These are phyloP conservation scores for Labeo catla DNA, from an alignment of 2,113 vertebrate species.

Conservation along the genomic window DNA sequence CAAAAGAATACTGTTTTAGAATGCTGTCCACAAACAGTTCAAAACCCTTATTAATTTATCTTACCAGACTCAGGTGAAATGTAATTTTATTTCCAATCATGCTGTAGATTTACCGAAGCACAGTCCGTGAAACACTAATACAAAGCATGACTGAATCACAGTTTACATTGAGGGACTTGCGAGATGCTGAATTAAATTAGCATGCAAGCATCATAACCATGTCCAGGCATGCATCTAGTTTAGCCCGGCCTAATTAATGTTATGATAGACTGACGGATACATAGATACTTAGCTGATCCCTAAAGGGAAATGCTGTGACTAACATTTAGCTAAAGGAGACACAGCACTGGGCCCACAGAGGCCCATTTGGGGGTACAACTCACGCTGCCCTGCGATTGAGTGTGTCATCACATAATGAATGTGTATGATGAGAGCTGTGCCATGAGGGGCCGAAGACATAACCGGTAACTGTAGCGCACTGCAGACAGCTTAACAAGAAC, in stretches of 20 bases:
- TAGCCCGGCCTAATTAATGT: conserved; percentile 1
- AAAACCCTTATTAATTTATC: not conserved
- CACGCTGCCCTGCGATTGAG: conserved; percentile 27
- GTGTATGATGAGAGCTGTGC: conserved; percentile 26
- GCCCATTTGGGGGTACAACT: not conserved
- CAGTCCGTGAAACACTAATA: not conserved
- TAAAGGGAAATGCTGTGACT: conserved; percentile 1
- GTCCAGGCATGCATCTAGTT: conserved; percentile 10
- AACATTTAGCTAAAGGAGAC: not conserved
- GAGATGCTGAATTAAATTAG: not conserved
- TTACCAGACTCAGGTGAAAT: not conserved
- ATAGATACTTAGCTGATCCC: not conserved
- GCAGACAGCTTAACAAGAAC: conserved; percentile 75
- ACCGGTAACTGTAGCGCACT: conserved; percentile 70
- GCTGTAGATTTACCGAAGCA: not conserved
- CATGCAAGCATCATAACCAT: conserved; percentile 29
- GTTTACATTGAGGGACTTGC: not conserved
- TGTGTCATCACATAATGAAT: conserved; percentile 30
- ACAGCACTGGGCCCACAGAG: not conserved
- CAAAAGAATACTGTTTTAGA: not conserved
- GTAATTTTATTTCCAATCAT: not conserved
- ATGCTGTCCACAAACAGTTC: not conserved
- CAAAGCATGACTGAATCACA: not conserved
- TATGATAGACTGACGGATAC: not conserved
- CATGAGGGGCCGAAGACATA: conserved; percentile 59